These are phyloP conservation scores for Porites lutea DNA, from an alignment of 64 coral and sea anemone genomes.

Conservation along the genomic window DNA sequence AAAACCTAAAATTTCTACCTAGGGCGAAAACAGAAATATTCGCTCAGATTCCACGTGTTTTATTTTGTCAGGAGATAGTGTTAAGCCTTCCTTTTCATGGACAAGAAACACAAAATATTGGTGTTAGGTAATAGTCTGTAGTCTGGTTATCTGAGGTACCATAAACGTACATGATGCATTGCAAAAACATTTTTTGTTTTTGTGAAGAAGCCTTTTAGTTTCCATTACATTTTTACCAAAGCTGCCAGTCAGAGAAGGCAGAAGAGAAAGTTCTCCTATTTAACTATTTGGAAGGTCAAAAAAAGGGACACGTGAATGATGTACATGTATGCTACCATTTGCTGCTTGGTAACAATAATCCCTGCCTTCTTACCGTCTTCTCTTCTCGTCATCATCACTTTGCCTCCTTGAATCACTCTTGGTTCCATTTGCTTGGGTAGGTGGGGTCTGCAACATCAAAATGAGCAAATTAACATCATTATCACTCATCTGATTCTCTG, in stretches of 20 bases:
- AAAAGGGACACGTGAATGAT: background rate
- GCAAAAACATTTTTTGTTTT: background rate
- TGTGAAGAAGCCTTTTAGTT: no score
- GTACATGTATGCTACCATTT: background rate
- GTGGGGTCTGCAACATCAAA: constrained; percentile 25
- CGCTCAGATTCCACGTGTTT: constrained; percentile 66
- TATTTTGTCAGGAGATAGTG: background rate
- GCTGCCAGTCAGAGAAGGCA: no score
- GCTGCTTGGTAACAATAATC: background rate
- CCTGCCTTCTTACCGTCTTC: constrained; percentile 64
- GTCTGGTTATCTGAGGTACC: background rate
- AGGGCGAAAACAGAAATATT: constrained; percentile 94
- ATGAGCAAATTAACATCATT: background rate
- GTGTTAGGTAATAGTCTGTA: background rate
- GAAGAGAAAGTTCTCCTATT: no score
- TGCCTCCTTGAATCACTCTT: constrained; percentile 68
- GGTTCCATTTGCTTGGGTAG: constrained; percentile 77
- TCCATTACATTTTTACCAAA: no score
- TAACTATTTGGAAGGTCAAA: background rate
- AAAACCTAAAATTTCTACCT: constrained; percentile 99
- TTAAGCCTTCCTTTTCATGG: background rate
- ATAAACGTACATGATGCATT: no score
- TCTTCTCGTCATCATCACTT: constrained; percentile 81
- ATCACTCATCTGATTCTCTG: no score
- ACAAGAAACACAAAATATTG: background rate